Base-by-base conservation (phyloP, 1,140 invertebrate species). In the Scylla paramamosain region DNA sequence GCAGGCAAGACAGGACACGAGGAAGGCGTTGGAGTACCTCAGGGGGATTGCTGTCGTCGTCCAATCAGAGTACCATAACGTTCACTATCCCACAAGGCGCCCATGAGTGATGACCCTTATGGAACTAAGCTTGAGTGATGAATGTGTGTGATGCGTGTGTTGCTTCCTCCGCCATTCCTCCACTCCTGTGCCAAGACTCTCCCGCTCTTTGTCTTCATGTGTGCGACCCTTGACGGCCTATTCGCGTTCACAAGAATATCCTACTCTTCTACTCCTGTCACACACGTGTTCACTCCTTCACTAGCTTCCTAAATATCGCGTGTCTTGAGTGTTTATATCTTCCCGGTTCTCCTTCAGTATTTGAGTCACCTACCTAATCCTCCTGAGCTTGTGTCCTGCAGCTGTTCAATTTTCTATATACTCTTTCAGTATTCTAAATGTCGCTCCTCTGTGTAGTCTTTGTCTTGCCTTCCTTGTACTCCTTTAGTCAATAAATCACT, bases 71-170 rank as follows among this genome's bases (percentile, higher is more conserved):
- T 29, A 59, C 39, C 46, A 91, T 91, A 91, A 91, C 25, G 89
- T 31, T 25, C 46, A 29, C 46, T 7, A 12, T 91, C 89, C 89
- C 89, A 12, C 14, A 29, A 59, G 89, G 52, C 39, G 20, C 59
- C n/a, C 48, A 91, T 91, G 89, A 91, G 89, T 91, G 89, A 91
- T 91, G 48, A 91, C 89, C 89, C 89, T 59, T 91, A 91, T 59
- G 89, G 89, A 59, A 91, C 46, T 91, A 91, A 91, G 89, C 89
- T 59, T 91, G 89, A 91, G 31, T 91, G 89, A 91, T 91, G 89
- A 91, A 91, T 91, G 48, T 48, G 39, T 32, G 52, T 39, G 39
- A 39, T 39, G 39, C 39, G 39, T 39, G 39, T 39, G 20, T n/a
- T n/a, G 67, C 87, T 25, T n/a, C 32, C 39, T 39, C 1, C 39